Percentiles rank a stretch among this genome's conserved stretches.
phyloP scores from a whole-genome alignment of 2,888 invertebrate species.

The Diloba caeruleocephala region DNA sequence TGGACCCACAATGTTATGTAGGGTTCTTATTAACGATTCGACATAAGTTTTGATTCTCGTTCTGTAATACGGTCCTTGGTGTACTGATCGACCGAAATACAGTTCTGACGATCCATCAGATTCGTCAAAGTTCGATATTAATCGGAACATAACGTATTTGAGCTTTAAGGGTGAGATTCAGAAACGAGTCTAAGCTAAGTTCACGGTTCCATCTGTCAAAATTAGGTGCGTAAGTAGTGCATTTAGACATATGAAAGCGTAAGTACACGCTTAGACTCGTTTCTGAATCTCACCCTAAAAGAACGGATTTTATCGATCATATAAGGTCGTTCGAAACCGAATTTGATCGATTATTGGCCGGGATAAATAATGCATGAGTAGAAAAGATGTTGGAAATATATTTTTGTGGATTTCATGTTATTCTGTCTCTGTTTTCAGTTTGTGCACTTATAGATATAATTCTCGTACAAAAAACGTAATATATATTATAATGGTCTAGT shows the following conservation, averaged over 20 bases:
- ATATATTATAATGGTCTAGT: conserved; percentile 34
- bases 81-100: background rate
- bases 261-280: too few relatives aligned
- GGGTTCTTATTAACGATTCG: too few relatives aligned
- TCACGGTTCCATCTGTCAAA: too few relatives aligned
- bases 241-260: too few relatives aligned
- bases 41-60: too few relatives aligned
- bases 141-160: background rate
- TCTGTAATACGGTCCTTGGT: too few relatives aligned
- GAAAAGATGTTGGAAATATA: conserved; percentile 19
- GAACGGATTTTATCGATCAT: conserved; percentile 6
- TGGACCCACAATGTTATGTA: too few relatives aligned
- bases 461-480: conserved; percentile 54
- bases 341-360: conserved; percentile 7
- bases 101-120: conserved; percentile 2
- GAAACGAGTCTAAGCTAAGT: too few relatives aligned
- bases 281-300: too few relatives aligned
- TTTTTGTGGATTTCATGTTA: conserved; percentile 65
- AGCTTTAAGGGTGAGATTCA: too few relatives aligned
- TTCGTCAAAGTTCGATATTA: background rate
- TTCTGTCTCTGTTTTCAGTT: conserved; percentile 64
- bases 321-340: conserved; percentile 4
- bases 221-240: too few relatives aligned
- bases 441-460: conserved; percentile 53
- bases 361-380: conserved; percentile 42